Base-by-base conservation (phyloP, 2,888 invertebrate species). In the Drosophila borealis region DNA sequence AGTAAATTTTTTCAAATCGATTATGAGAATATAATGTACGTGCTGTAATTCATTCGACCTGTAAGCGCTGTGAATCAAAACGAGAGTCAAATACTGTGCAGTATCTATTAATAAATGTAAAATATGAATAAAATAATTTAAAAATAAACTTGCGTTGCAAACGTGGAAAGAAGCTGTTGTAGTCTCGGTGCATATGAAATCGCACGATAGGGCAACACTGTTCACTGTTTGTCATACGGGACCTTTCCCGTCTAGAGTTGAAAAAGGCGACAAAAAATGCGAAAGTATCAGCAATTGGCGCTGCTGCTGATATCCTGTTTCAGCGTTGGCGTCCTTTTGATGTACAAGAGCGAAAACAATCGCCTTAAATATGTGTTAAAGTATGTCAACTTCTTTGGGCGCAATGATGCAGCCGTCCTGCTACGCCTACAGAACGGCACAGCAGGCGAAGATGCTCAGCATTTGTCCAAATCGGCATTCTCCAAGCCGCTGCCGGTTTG, bases 261-360 rank as follows among this genome's bases (percentile, higher is more conserved):
- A n/a, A 44, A 45, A 36, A 39, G 5, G 2, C 21, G 44, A 37
- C 53, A 13, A 93, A 29, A 82, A 78, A 97, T 97, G 97, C 95
- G 95, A 91, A 97, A 97, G 93, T 97, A 97, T 92, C 96, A 96
- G 86, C 97, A 96, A 92, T 93, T 97, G 49, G 93, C 95, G 55
- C 93, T 97, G 55, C 93, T 96, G 56, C 92, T 96, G 14, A 93
- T 95, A 55, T 96, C 97, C 57, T 92, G 95, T 74, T 91, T 96
- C 37, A 97, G 97, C 91, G 93, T 97, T 37, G 93, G 95, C 14
- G 94, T 96, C 13, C 93, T 97, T 72, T 93, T 97, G 21, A 94
- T 97, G 88, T 97, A 97, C 91, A 95, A 97, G 70, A 96, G 96
- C 84, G 97, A 97, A 91, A 97, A 97, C 89, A 96, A 96, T 90